Base-by-base conservation (phyloP, 1,140 invertebrate species). In the Drosophila takahashii region DNA sequence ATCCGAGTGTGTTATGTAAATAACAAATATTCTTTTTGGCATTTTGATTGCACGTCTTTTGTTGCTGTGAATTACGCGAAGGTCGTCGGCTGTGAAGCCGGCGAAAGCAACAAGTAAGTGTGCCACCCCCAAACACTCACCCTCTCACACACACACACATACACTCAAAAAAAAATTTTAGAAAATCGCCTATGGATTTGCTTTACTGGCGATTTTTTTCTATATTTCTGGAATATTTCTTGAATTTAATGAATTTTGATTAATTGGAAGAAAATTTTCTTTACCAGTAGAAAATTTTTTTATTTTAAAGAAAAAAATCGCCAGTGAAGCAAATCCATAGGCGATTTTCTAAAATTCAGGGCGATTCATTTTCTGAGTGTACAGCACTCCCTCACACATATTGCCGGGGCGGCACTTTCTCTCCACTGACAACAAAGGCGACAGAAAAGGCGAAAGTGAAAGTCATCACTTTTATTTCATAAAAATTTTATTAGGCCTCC, bases 391-490 rank as follows among this genome's bases (percentile, higher is more conserved):
- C n/a, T n/a, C n/a, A n/a, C n/a, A n/a, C n/a, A 59, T 15, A 22
- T 15, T 47, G 22, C 22, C 22, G 36, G 52, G 36, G 34, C 52
- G 22, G 22, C 29, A 27, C 29, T 22, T 54, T 27, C 52, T 27
- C 52, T 16, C 22, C 13, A 13, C 22, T 26, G 18, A 7, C 13
- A 37, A 62, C 59, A 69, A 60, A 51, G 37, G 50, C 47, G 54
- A 53, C 36, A 44, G 53, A 41, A 61, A 79, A 61, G 58, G 56
- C 44, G 61, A 87, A 87, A 87, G 75, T 83, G 79, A 89, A 89
- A 87, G 84, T 89, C 84, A 87, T 87, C 83, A 89, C 83, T 84
- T 87, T 87, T 84, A 87, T 87, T 84, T 87, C 79, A 87, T 87
- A 89, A 69, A 87, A 87, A 70, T 87, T 87, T 89, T 84, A 89